Conservation (phyloP, 2,797 vertebrate genomes). For the Ptychobarbus kaznakovi region DNA sequence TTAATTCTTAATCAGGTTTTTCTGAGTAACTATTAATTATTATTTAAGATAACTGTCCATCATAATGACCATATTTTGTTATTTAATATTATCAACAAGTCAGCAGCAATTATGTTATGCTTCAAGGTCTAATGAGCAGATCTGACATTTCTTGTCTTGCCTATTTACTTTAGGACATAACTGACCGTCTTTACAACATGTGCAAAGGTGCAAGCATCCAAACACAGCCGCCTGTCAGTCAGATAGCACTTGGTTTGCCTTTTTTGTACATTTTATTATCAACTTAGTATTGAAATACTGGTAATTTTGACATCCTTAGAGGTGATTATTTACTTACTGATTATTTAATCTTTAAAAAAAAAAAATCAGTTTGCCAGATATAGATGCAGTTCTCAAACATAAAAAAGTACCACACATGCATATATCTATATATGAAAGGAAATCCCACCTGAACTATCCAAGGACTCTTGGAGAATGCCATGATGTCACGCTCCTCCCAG, state of each 20-base stretch:
- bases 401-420: background rate
- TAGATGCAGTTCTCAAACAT: background rate
- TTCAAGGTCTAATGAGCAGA: background rate
- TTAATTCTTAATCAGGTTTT: background rate
- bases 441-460: slow-evolving; percentile 94
- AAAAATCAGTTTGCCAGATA: background rate
- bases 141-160: background rate
- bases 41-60: background rate
- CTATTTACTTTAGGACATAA: background rate
- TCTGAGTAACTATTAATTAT: background rate
- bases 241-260: background rate
- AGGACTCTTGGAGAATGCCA: slow-evolving; percentile 97
- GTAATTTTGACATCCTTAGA: background rate
- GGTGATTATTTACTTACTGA: background rate
- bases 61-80: background rate
- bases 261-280: background rate
- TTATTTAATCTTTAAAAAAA: background rate
- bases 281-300: background rate
- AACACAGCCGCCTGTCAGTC: background rate
- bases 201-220: background rate
- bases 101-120: background rate
- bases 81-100: background rate
- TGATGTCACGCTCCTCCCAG: slow-evolving; percentile 99
- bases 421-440: background rate
- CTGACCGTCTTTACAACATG: background rate